Conservation (phyloP, 2,888 invertebrate genomes). For the Meta bourneti region DNA sequence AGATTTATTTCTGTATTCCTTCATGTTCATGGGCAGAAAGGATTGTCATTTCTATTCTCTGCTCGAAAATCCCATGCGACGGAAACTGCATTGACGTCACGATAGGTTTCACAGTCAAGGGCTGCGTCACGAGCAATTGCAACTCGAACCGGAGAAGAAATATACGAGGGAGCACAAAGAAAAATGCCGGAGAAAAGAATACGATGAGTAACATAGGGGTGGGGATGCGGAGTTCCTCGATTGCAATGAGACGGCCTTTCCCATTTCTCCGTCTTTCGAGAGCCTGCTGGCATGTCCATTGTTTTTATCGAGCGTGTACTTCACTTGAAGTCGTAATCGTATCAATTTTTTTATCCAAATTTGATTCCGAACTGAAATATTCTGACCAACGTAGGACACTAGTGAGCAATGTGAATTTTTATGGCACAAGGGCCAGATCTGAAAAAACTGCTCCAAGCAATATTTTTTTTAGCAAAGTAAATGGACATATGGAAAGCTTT, state of each 20-base stretch:
- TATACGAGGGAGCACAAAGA: conserved; percentile 22
- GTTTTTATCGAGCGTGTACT: background rate
- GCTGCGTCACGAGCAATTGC: conserved; percentile 59
- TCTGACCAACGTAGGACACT: too few relatives aligned
- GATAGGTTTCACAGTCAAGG: conserved; percentile 21
- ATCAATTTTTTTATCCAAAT: too few relatives aligned
- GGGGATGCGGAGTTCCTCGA: conserved; percentile 5
- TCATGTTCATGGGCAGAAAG: background rate
- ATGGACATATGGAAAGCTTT: too few relatives aligned
- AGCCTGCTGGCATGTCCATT: conserved; percentile 4
- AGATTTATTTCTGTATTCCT: too few relatives aligned
- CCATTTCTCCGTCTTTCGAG: background rate
- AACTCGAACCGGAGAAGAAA: conserved; percentile 11
- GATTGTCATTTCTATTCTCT: background rate
- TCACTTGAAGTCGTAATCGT: background rate
- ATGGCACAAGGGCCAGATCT: too few relatives aligned
- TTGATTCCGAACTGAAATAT: too few relatives aligned
- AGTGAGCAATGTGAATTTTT: too few relatives aligned
- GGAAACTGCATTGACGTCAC: conserved; percentile 64
- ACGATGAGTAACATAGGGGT: conserved; percentile 27
- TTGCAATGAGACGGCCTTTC: conserved; percentile 21
- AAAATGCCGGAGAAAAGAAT: conserved; percentile 21
- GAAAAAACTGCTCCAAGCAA: too few relatives aligned
- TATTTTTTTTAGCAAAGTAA: too few relatives aligned
- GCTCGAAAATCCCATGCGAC: background rate